Evolutionary conservation across 1,140 invertebrate species (phyloP).

Genomic region (Eurosta solidaginis): DNA sequence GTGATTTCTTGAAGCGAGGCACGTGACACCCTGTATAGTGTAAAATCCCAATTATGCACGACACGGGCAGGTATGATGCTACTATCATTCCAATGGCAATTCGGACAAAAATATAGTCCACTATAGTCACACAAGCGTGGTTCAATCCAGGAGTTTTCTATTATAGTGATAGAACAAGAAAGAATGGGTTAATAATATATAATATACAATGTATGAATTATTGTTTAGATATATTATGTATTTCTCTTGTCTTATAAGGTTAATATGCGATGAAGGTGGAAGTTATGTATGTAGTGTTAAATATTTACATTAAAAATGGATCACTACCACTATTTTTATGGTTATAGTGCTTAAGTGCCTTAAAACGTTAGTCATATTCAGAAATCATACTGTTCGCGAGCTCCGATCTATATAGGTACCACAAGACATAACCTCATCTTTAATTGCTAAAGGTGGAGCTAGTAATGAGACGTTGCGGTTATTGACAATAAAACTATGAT

Average conservation of each 20-base stretch:
- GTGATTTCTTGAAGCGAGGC: constrained; percentile 65
- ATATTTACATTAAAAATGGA: too few species aligned
- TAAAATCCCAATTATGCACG: constrained; percentile 94
- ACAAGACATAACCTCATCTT: too few species aligned
- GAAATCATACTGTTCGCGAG: too few species aligned
- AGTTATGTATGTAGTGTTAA: too few species aligned
- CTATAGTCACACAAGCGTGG: constrained; percentile 86
- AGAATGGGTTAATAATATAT: not conserved
- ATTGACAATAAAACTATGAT: too few species aligned
- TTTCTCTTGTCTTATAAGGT: not conserved
- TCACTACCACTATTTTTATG: too few species aligned
- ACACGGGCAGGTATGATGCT: constrained; percentile 85
- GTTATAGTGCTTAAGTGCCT: too few species aligned
- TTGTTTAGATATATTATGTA: not conserved
- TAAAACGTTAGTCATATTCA: too few species aligned
- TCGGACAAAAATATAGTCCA: constrained; percentile 86
- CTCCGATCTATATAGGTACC: too few species aligned
- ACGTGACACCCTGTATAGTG: constrained; percentile 62
- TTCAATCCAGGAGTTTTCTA: constrained; percentile 69
- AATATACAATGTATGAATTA: not conserved
- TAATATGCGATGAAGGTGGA: not conserved
- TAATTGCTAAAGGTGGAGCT: too few species aligned
- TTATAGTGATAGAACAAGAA: constrained; percentile 33
- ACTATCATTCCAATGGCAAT: constrained; percentile 87
- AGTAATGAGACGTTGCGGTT: too few species aligned